phyloP scores from a whole-genome alignment of 2,797 vertebrate species.

The Brachymystax lenok region DNA sequence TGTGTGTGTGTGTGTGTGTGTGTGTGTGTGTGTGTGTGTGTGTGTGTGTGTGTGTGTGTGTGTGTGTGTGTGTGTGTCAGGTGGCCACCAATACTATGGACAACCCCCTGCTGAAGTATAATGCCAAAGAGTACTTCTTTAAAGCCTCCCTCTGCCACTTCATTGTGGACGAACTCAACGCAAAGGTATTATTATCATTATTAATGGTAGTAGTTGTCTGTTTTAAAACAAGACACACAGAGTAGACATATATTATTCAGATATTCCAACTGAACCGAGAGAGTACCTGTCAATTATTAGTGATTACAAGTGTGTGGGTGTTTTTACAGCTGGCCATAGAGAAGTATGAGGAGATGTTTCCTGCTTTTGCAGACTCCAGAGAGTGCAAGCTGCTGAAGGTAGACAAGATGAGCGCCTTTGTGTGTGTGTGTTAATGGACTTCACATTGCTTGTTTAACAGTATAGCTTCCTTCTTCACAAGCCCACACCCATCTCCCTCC shows the following conservation, averaged over 20 bases:
- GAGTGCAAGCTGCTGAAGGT: constrained; percentile 88
- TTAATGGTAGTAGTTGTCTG: background rate
- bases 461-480: background rate
- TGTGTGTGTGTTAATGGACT: background rate
- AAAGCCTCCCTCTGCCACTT: constrained; percentile 91
- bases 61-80: constrained; percentile 52
- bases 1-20: too few relatives aligned
- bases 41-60: too few relatives aligned
- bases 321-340: constrained; percentile 85
- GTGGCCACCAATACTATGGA: constrained; percentile 91
- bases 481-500: background rate
- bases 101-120: constrained; percentile 90
- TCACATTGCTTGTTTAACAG: background rate
- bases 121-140: constrained; percentile 93
- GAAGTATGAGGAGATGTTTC: constrained; percentile 95
- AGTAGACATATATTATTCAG: background rate
- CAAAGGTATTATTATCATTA: constrained; percentile 76
- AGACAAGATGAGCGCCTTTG: background rate
- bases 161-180: constrained; percentile 91
- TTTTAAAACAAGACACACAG: background rate
- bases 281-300: too few relatives aligned
- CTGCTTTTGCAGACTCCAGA: constrained; percentile 93
- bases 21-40: too few relatives aligned
- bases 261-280: too few relatives aligned
- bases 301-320: constrained; percentile 3